phyloP scores from a whole-genome alignment of 2,113 vertebrate species.

The Rhagologus leucostigma region DNA sequence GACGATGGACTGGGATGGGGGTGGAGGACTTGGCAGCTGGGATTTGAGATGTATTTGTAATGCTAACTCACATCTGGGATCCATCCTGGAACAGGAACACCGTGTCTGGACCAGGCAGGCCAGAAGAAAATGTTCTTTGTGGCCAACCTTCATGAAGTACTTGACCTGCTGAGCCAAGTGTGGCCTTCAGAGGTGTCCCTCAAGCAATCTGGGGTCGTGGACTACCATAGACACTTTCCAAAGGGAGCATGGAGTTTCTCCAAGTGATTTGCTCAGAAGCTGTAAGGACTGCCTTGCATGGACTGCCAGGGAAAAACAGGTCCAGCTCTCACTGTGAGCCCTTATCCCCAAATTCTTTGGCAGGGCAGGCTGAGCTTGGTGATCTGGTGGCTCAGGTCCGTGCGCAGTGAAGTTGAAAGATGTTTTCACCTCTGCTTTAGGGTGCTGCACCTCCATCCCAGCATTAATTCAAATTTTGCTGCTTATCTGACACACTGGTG shows the following conservation, averaged over 20 bases:
- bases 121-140: constrained; percentile 5
- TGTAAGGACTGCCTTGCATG: not conserved
- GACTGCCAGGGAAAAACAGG: not conserved
- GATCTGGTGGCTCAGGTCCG: not conserved
- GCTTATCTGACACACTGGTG: not conserved
- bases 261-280: not conserved
- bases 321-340: not conserved
- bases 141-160: not conserved
- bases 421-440: not conserved
- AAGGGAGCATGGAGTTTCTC: not conserved
- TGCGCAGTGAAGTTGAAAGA: not conserved
- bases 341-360: not conserved
- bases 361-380: not conserved
- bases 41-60: constrained; percentile 27
- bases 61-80: constrained; percentile 53
- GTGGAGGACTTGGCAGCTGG: constrained; percentile 37
- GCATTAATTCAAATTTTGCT: not conserved
- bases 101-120: not conserved
- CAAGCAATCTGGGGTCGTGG: not conserved
- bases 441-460: not conserved
- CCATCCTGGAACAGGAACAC: constrained; percentile 1
- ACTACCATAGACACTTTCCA: not conserved
- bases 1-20: not conserved
- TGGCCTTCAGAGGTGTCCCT: not conserved
- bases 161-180: rapidly evolving